Percentiles rank a stretch among this genome's conserved stretches.
Conservation (phyloP, 1,140 invertebrate genomes). For the Drosophila albomicans region DNA sequence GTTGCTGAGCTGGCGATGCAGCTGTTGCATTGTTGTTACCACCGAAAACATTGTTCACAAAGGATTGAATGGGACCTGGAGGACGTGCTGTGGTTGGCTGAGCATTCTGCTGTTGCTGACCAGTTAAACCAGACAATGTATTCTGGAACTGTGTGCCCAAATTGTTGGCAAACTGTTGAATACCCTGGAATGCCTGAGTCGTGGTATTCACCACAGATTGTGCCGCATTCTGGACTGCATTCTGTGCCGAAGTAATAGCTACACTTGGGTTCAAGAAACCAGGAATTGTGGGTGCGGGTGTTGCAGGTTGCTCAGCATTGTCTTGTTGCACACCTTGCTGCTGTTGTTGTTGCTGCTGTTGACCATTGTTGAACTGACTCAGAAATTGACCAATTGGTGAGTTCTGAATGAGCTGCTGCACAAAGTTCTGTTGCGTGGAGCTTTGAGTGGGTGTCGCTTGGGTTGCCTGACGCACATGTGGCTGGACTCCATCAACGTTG, state of each 20-base stretch:
- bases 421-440: slow-evolving; percentile 77
- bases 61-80: slow-evolving; percentile 75
- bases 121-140: slow-evolving; percentile 65
- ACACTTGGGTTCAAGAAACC: slow-evolving; percentile 71
- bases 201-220: slow-evolving; percentile 75
- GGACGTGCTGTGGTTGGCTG: slow-evolving; percentile 73
- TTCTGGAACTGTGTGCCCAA: slow-evolving; percentile 80
- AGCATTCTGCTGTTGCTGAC: slow-evolving; percentile 53
- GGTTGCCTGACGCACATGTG: slow-evolving; percentile 70
- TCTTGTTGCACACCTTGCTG: slow-evolving; percentile 23
- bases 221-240: slow-evolving; percentile 72
- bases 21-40: slow-evolving; percentile 58
- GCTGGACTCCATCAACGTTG: slow-evolving; percentile 41
- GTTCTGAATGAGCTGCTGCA: slow-evolving; percentile 80
- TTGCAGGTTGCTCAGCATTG: slow-evolving; percentile 50
- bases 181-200: slow-evolving; percentile 77
- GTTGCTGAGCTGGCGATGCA: slow-evolving; percentile 31
- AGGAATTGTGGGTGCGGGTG: slow-evolving; percentile 65
- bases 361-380: slow-evolving; percentile 65
- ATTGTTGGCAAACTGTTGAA: slow-evolving; percentile 78
- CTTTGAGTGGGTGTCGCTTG: slow-evolving; percentile 77
- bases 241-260: slow-evolving; percentile 72
- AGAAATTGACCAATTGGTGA: slow-evolving; percentile 78
- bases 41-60: slow-evolving; percentile 75
- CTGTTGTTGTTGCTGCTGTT: slow-evolving; percentile 49